These are phyloP conservation scores for Solenopsis invicta DNA, from an alignment of 1,140 invertebrate genomes.

Conservation along the genomic window DNA sequence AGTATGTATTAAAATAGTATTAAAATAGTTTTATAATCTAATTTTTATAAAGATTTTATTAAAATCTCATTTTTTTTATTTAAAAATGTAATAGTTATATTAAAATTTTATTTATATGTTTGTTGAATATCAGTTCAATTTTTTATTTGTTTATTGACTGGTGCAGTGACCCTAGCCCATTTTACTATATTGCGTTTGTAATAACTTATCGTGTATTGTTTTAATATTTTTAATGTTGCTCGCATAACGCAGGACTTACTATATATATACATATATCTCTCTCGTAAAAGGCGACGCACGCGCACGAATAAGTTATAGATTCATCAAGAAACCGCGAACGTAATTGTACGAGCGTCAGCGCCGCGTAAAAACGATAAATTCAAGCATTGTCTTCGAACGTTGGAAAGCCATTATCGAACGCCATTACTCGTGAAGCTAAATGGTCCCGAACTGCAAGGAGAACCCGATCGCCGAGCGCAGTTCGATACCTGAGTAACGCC, in stretches of 20 bases:
- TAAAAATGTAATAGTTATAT: no score
- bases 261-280: no score
- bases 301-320: slow-evolving; percentile 46
- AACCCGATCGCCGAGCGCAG: slow-evolving; percentile 50
- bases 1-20: no score
- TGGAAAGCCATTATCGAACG: slow-evolving; percentile 73
- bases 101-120: no score
- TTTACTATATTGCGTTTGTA: no score
- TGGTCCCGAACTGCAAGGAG: slow-evolving; percentile 65
- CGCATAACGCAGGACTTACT: background rate
- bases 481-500: slow-evolving; percentile 73
- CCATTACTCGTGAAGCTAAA: slow-evolving; percentile 74
- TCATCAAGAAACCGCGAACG: slow-evolving; percentile 51
- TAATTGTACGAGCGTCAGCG: slow-evolving; percentile 66
- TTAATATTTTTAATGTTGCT: background rate
- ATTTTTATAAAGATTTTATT: no score
- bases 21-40: no score
- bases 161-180: no score
- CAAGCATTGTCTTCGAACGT: slow-evolving; percentile 72
- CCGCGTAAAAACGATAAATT: slow-evolving; percentile 76
- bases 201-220: background rate
- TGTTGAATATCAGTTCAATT: no score
- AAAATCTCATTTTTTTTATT: no score
- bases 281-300: background rate
- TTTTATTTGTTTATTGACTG: no score